Evolutionary conservation across 2,888 invertebrate species (phyloP).

Genomic region (Phaedon cochleariae): DNA sequence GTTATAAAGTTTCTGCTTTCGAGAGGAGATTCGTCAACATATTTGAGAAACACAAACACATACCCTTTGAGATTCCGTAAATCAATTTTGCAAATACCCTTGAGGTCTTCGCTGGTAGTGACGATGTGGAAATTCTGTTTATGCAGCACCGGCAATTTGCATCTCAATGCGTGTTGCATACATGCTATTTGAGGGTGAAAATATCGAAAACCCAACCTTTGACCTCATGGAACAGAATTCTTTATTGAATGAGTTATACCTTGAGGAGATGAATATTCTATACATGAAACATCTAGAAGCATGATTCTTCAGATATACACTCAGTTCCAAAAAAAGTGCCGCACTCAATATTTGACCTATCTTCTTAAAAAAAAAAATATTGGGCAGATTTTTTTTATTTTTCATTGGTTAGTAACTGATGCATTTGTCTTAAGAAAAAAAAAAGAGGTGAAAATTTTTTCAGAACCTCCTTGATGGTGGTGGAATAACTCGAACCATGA

Average conservation of each 20-base stretch:
- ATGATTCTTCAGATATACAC: no score
- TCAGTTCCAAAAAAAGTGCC: no score
- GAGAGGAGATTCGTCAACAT: slow-evolving; percentile 32
- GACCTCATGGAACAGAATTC: slow-evolving; percentile 11
- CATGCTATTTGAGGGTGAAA: slow-evolving; percentile 39
- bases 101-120: slow-evolving; percentile 27
- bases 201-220: slow-evolving; percentile 11
- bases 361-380: no score
- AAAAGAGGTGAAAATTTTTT: no score
- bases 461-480: no score
- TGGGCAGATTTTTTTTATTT: no score
- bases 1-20: neutral
- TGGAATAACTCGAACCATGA: no score
- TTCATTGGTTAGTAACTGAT: no score
- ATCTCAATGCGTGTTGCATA: slow-evolving; percentile 41
- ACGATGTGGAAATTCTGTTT: slow-evolving; percentile 46
- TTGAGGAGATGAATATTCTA: neutral
- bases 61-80: slow-evolving; percentile 38
- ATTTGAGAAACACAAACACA: slow-evolving; percentile 36
- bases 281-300: no score
- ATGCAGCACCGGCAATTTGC: slow-evolving; percentile 43
- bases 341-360: no score
- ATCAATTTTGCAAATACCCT: slow-evolving; percentile 39
- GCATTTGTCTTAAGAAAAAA: no score
- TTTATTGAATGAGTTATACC: neutral